Conservation (phyloP, 2,113 vertebrate genomes). For the Paracanthobrama guichenoti region DNA sequence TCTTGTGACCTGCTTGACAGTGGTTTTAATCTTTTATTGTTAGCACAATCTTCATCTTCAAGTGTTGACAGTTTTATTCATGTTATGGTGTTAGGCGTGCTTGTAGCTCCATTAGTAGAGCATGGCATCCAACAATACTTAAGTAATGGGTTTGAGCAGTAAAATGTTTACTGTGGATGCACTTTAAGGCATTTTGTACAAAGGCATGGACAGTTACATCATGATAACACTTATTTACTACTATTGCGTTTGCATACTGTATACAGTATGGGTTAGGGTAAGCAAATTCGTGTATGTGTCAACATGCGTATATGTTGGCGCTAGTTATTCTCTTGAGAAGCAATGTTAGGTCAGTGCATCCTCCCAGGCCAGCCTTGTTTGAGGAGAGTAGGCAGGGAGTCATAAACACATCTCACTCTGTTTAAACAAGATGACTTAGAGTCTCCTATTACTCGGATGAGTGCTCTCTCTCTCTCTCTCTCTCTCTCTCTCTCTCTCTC, state of each 20-base stretch:
- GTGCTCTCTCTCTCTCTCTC: neutral
- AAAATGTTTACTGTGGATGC: neutral
- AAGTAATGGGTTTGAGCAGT: neutral
- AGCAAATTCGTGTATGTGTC: slow-evolving; percentile 12
- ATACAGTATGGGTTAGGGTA: neutral
- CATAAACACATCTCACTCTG: slow-evolving; percentile 54
- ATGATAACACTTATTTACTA: neutral
- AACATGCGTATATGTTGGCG: slow-evolving; percentile 28
- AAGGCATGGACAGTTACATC: neutral
- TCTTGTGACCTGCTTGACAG: neutral
- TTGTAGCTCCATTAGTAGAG: neutral
- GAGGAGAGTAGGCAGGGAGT: slow-evolving; percentile 51
- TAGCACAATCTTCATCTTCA: neutral
- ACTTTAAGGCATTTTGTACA: slow-evolving; percentile 1
- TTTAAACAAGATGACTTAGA: slow-evolving; percentile 58
- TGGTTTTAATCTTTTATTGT: neutral
- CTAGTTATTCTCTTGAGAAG: slow-evolving; percentile 35
- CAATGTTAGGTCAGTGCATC: slow-evolving; percentile 45
- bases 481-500: neutral
- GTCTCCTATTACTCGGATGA: slow-evolving; percentile 46
- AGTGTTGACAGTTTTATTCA: neutral
- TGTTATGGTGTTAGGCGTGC: neutral
- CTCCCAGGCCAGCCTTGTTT: slow-evolving; percentile 43
- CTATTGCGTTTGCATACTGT: slow-evolving; percentile 32
- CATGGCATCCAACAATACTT: neutral